A percentile compares a stretch with the other conserved stretches of the same genome.
Conservation (phyloP, 2,888 invertebrate species). For the Luperina testacea region DNA sequence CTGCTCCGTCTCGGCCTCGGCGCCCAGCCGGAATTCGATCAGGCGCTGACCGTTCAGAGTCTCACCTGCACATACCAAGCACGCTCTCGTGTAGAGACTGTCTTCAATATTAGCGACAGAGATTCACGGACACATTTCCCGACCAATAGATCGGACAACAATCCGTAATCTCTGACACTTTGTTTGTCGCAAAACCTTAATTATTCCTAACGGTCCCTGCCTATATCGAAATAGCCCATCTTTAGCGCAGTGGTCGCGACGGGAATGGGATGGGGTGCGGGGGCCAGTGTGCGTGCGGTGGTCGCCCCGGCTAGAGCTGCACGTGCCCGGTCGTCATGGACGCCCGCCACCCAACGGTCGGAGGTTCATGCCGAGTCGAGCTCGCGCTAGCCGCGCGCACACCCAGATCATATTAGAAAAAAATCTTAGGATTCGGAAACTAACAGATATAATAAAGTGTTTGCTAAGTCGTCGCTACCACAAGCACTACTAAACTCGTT, state of each 20-base stretch:
- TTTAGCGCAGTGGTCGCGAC: conserved; percentile 70
- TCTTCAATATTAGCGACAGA: conserved; percentile 6
- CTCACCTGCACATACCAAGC: conserved; percentile 91
- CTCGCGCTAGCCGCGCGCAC: conserved; percentile 80
- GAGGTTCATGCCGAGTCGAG: conserved; percentile 72
- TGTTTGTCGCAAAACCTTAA: conserved; percentile 45
- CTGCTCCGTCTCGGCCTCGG: conserved; percentile 86
- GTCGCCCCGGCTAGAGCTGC: conserved; percentile 87
- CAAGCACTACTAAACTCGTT: conserved; percentile 66
- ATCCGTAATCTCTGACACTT: conserved; percentile 33
- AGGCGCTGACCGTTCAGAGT: conserved; percentile 95
- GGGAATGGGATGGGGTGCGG: conserved; percentile 40
- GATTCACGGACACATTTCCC: conserved; percentile 12
- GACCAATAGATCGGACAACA: not conserved
- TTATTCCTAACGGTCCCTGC: conserved; percentile 71
- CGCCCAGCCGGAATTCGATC: conserved; percentile 95
- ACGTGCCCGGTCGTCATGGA: conserved; percentile 75
- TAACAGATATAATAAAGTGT: not conserved
- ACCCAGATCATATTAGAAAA: conserved; percentile 63
- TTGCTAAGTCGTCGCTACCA: conserved; percentile 65
- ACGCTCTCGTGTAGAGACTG: conserved; percentile 15
- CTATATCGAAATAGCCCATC: conserved; percentile 84
- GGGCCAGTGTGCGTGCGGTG: conserved; percentile 79
- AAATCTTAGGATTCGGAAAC: conserved; percentile 26
- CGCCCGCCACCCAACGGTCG: conserved; percentile 65